Percentiles rank a stretch among this genome's conserved stretches.
These are phyloP conservation scores for Serilophus lunatus DNA, from an alignment of 2,113 vertebrate genomes.

Conservation along the genomic window DNA sequence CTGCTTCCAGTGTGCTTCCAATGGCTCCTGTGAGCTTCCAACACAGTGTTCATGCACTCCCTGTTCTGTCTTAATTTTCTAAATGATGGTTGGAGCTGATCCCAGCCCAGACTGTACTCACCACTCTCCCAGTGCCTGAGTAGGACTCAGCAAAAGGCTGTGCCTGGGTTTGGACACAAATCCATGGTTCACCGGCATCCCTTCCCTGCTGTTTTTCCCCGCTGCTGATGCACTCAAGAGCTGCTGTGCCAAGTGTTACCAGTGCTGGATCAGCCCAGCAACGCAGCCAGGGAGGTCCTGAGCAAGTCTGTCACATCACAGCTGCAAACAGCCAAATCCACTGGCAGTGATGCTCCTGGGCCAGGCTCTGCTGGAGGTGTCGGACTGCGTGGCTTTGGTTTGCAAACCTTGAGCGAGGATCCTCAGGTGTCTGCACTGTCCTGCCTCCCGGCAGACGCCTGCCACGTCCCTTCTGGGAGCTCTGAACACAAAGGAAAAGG, in stretches of 20 bases:
- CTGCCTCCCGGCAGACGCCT: background rate
- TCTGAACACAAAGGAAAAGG: background rate
- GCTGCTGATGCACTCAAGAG: background rate
- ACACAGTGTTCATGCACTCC: background rate
- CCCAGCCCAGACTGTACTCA: background rate
- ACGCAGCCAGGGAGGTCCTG: too few relatives aligned
- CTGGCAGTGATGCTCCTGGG: accelerated
- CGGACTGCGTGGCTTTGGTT: background rate
- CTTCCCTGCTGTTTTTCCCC: background rate
- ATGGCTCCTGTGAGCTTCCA: background rate
- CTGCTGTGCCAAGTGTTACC: background rate
- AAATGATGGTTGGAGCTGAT: background rate
- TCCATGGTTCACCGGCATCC: background rate
- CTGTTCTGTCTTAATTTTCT: background rate
- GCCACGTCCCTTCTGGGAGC: background rate
- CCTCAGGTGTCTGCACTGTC: accelerated
- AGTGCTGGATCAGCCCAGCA: background rate
- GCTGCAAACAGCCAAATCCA: background rate
- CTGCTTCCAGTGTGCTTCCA: background rate
- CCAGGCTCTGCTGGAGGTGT: background rate
- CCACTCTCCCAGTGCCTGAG: background rate
- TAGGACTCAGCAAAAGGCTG: background rate
- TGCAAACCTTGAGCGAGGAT: accelerated
- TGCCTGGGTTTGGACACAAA: background rate
- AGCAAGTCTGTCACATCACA: background rate